Evolutionary conservation across 2,797 vertebrate genomes (phyloP).

Genomic region (Luscinia luscinia): DNA sequence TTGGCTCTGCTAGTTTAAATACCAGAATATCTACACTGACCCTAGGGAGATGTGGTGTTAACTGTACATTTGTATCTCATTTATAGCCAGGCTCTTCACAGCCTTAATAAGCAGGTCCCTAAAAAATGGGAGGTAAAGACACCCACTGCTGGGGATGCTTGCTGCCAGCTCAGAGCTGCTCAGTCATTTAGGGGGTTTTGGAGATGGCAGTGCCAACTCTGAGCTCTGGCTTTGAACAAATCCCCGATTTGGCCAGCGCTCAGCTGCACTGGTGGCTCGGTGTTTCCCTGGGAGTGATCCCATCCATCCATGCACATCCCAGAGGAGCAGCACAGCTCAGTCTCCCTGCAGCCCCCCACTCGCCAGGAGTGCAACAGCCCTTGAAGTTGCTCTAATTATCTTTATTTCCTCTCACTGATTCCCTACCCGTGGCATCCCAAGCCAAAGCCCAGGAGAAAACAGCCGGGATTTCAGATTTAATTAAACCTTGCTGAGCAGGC

Average conservation of each 20-base stretch:
- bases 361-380: fast-evolving
- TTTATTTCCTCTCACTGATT: slow-evolving; percentile 36
- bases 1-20: slow-evolving; percentile 48
- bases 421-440: not conserved
- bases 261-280: not conserved
- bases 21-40: slow-evolving; percentile 12
- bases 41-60: not conserved
- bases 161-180: not conserved
- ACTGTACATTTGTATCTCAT: slow-evolving; percentile 29
- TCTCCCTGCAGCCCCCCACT: fast-evolving
- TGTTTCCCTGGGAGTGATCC: not conserved
- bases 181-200: not conserved
- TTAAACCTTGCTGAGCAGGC: slow-evolving; percentile 37
- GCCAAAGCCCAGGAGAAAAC: slow-evolving; percentile 43
- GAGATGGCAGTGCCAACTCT: not conserved
- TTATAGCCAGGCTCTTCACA: not conserved
- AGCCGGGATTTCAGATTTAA: slow-evolving; percentile 30
- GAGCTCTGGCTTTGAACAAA: not conserved
- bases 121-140: not conserved
- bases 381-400: slow-evolving; percentile 38
- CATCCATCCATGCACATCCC: fast-evolving
- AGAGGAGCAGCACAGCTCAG: fast-evolving
- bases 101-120: not conserved
- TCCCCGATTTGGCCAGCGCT: not conserved
- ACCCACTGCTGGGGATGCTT: not conserved